Percentiles rank a stretch among this genome's conserved stretches.
Evolutionary conservation across 2,113 vertebrate species (phyloP).

Genomic region (Monarcha castaneiventris): DNA sequence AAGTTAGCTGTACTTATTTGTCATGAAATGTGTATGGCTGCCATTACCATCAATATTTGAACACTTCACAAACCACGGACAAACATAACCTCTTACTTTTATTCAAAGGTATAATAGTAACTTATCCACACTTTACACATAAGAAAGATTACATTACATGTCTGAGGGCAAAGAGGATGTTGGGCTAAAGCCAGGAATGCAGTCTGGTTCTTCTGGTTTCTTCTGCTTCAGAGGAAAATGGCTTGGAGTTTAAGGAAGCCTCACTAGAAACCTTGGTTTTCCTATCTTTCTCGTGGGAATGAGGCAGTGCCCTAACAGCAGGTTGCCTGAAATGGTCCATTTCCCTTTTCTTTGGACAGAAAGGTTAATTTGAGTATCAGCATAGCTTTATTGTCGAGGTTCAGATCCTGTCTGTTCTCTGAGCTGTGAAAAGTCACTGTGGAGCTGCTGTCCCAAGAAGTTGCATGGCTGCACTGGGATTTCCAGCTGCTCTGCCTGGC

Average conservation of each 20-base stretch:
- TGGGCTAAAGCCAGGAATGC: neutral
- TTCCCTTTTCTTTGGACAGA: neutral
- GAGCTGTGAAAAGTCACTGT: neutral
- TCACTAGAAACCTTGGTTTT: neutral
- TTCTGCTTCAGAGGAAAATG: neutral
- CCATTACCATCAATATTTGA: conserved; percentile 8
- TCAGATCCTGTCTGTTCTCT: neutral
- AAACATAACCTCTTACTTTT: neutral
- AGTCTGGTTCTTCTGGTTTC: neutral
- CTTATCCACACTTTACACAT: neutral
- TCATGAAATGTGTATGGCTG: neutral
- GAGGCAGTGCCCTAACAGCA: neutral
- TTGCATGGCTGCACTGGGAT: rapidly evolving
- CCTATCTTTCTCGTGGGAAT: neutral
- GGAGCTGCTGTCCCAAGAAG: neutral
- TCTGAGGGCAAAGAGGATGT: neutral
- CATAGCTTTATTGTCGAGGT: neutral
- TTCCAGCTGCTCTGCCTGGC: neutral
- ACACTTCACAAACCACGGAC: neutral
- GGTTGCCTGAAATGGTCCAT: neutral
- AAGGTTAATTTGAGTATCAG: neutral
- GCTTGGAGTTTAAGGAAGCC: neutral
- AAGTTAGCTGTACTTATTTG: neutral
- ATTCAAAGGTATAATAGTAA: neutral
- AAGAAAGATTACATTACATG: neutral